Percentiles rank a stretch among this genome's conserved stretches.
Evolutionary conservation across 92 coral and sea anemone genomes (phyloP).

Genomic region (Nematostella vectensis): DNA sequence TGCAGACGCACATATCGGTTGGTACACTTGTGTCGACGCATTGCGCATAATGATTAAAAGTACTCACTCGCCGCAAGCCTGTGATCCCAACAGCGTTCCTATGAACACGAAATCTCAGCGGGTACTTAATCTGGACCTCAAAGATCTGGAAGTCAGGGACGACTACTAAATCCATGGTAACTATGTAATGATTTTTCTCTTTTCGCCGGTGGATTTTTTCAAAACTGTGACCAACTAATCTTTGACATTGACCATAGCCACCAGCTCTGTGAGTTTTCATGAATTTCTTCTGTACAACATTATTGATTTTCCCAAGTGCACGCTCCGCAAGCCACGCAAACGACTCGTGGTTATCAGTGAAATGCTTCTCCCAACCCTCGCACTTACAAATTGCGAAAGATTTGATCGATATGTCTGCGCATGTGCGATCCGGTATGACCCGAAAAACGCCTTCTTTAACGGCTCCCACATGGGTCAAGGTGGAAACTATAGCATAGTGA

Average conservation of each 20-base stretch:
- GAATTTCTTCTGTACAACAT: constrained; percentile 52
- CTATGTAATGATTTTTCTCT: constrained; percentile 31
- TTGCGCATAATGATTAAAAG: constrained; percentile 51
- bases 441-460: constrained; percentile 54
- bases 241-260: constrained; percentile 75
- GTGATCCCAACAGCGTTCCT: constrained; percentile 27
- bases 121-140: constrained; percentile 64
- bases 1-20: constrained; percentile 65
- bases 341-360: constrained; percentile 54
- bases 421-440: constrained; percentile 62
- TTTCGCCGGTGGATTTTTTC: constrained; percentile 68
- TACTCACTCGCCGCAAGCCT: constrained; percentile 58
- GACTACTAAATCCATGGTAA: constrained; percentile 83
- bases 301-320: constrained; percentile 72
- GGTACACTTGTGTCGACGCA: constrained; percentile 64
- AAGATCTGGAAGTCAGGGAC: constrained; percentile 64
- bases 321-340: constrained; percentile 79
- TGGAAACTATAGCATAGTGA: constrained; percentile 56
- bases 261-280: constrained; percentile 11
- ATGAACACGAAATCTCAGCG: constrained; percentile 12
- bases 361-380: constrained; percentile 70
- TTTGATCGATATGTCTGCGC: constrained; percentile 69
- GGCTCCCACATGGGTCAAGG: constrained; percentile 18
- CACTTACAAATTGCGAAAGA: constrained; percentile 83
- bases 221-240: constrained; percentile 62